Evolutionary conservation across 2,113 vertebrate genomes (phyloP).

Genomic region (Alligator sinensis): DNA sequence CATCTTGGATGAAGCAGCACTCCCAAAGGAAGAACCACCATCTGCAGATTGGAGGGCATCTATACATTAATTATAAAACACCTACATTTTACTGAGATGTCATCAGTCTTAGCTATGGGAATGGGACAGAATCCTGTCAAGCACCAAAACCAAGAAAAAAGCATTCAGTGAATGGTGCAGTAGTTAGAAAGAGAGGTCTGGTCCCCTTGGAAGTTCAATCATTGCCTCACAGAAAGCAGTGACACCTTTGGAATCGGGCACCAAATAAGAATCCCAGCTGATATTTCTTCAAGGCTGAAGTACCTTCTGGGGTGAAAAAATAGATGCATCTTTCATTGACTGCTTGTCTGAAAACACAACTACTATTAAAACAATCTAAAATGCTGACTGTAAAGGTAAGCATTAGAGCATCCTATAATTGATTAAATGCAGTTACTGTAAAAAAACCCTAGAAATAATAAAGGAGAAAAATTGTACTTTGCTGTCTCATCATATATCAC

Average conservation of each 20-base stretch:
- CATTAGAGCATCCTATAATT: neutral
- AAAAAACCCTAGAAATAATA: neutral
- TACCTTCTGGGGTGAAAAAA: neutral
- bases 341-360: neutral
- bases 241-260: neutral
- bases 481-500: neutral
- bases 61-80: neutral
- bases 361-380: neutral
- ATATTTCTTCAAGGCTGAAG: neutral
- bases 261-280: neutral
- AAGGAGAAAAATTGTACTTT: neutral
- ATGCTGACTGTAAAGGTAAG: constrained; percentile 12
- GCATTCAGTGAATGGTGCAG: neutral
- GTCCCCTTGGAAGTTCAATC: neutral
- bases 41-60: neutral
- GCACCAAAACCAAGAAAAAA: neutral
- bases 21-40: neutral
- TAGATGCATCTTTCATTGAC: neutral
- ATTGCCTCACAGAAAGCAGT: neutral
- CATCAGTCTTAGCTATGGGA: neutral
- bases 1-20: neutral
- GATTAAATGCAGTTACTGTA: neutral
- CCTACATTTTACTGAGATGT: neutral
- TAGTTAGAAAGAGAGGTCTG: neutral
- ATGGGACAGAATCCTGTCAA: rapidly evolving